Evolutionary conservation across 2,113 vertebrate species (phyloP).

Genomic region (Micronisus gabar): DNA sequence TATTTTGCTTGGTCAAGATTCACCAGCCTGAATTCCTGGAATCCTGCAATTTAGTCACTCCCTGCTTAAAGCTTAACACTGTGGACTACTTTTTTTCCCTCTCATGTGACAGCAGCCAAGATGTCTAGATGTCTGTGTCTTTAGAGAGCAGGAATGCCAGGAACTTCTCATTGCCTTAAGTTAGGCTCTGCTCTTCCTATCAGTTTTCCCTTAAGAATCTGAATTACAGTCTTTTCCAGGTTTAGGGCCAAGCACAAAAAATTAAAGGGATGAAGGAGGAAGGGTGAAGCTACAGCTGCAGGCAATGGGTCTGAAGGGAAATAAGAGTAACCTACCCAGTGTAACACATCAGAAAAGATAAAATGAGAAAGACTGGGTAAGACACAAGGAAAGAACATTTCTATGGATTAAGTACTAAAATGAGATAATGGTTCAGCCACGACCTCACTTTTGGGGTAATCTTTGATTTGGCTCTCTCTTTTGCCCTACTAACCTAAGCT

Average conservation of each 20-base stretch:
- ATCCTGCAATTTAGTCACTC: not conserved
- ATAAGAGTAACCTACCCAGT: not conserved
- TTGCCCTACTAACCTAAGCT: not conserved
- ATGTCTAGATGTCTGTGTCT: not conserved
- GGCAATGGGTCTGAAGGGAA: not conserved
- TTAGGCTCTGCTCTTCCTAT: not conserved
- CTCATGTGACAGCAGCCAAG: not conserved
- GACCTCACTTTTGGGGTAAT: not conserved
- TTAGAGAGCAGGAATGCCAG: not conserved
- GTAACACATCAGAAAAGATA: not conserved
- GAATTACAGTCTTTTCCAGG: not conserved
- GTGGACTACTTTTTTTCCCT: not conserved
- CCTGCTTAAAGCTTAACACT: not conserved
- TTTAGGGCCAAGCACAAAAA: not conserved
- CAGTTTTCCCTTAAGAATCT: not conserved
- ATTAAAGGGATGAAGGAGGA: not conserved
- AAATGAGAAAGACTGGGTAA: not conserved
- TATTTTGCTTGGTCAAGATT: not conserved
- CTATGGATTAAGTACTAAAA: not conserved
- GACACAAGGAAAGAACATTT: not conserved
- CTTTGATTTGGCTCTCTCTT: not conserved
- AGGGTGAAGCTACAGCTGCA: not conserved
- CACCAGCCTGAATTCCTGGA: not conserved
- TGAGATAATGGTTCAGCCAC: not conserved
- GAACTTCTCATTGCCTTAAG: not conserved